phyloP scores from a whole-genome alignment of 64 coral and sea anemone species.

The Platygyra sinensis region DNA sequence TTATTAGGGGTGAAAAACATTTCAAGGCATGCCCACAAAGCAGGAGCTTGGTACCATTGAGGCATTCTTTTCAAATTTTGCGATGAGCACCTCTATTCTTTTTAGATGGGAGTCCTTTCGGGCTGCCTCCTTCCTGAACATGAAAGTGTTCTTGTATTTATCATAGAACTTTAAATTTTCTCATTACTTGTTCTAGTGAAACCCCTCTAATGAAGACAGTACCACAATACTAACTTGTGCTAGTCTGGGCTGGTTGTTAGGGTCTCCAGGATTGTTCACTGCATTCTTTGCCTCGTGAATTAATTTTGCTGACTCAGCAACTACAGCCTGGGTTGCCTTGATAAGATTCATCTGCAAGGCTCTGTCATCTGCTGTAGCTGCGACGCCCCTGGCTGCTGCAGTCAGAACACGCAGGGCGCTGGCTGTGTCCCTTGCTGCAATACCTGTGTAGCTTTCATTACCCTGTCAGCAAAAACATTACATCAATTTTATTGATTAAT shows the following conservation, averaged over 20 bases:
- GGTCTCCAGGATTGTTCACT: slow-evolving; percentile 79
- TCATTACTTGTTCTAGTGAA: too few relatives aligned
- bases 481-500: too few relatives aligned
- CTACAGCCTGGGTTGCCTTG: slow-evolving; percentile 87
- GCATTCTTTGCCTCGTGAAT: slow-evolving; percentile 95
- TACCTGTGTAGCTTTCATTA: slow-evolving; percentile 95
- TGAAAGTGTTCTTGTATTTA: too few relatives aligned
- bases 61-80: too few relatives aligned
- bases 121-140: too few relatives aligned
- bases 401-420: slow-evolving; percentile 88
- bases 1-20: too few relatives aligned
- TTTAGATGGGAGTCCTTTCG: too few relatives aligned
- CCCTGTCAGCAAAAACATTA: slow-evolving; percentile 48
- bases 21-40: too few relatives aligned
- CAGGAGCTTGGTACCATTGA: too few relatives aligned
- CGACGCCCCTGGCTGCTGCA: slow-evolving; percentile 88
- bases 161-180: too few relatives aligned
- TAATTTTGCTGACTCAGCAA: slow-evolving; percentile 84
- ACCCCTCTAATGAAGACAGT: too few relatives aligned
- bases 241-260: slow-evolving; percentile 82
- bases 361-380: slow-evolving; percentile 81
- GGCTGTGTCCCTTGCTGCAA: slow-evolving; percentile 94
- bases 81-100: too few relatives aligned
- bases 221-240: slow-evolving; percentile 66
- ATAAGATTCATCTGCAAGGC: slow-evolving; percentile 86